phyloP scores from a whole-genome alignment of 2,888 invertebrate species.

The Hetaerina titia region DNA sequence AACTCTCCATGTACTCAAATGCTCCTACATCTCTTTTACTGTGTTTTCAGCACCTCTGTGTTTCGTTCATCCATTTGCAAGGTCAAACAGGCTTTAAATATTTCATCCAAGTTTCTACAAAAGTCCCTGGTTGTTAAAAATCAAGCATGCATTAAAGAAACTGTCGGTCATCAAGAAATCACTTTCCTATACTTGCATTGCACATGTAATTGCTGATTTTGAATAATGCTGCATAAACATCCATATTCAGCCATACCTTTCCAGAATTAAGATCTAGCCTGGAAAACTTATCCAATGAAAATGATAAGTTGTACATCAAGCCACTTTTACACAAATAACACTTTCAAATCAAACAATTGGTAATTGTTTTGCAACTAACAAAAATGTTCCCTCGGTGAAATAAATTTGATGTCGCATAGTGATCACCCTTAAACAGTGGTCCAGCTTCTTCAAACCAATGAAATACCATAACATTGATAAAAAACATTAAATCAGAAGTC shows the following conservation, averaged over 20 bases:
- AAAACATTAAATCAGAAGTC: background rate
- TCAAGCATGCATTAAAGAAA: background rate
- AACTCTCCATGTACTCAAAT: background rate
- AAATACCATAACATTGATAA: background rate
- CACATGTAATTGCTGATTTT: too few species aligned
- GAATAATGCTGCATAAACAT: too few species aligned
- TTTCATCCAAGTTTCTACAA: background rate
- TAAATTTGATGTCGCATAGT: background rate
- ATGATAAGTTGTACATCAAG: too few species aligned
- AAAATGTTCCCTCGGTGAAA: background rate
- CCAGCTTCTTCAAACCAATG: background rate
- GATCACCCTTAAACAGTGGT: background rate
- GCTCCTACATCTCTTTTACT: background rate
- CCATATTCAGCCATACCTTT: too few species aligned
- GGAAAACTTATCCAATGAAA: too few species aligned
- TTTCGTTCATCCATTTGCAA: background rate
- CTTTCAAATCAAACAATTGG: background rate
- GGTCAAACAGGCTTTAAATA: background rate
- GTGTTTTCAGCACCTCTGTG: background rate
- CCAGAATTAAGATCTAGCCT: too few species aligned
- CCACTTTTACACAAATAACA: background rate
- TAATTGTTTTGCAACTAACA: too few species aligned
- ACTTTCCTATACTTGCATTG: too few species aligned
- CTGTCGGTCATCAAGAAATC: background rate
- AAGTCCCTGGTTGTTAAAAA: background rate